A percentile compares a stretch with the other conserved stretches of the same genome.
Evolutionary conservation across 2,113 vertebrate genomes (phyloP).

Genomic region (Chionodraco myersi): DNA sequence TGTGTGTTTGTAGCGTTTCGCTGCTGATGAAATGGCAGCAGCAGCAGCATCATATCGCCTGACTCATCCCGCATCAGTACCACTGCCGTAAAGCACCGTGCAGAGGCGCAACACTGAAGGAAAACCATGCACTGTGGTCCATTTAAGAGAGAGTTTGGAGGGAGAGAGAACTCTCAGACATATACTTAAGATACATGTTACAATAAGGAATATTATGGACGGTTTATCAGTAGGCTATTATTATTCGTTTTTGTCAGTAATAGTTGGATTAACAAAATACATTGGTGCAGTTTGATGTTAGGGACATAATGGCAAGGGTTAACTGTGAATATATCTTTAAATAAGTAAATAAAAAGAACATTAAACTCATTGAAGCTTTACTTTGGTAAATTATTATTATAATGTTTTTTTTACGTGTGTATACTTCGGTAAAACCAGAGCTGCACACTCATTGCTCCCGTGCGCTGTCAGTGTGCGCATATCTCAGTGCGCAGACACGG

Average conservation of each 20-base stretch:
- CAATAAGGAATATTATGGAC: neutral
- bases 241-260: neutral
- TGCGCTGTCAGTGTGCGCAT: neutral
- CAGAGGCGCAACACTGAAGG: slow-evolving; percentile 61
- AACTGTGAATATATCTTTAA: neutral
- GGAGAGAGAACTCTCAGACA: too few relatives aligned
- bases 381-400: too few relatives aligned
- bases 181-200: too few relatives aligned
- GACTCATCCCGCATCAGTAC: slow-evolving; percentile 93
- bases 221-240: neutral
- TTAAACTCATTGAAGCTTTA: too few relatives aligned
- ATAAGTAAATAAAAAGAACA: neutral
- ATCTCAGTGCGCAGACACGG: neutral
- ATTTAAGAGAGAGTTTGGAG: neutral
- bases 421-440: neutral
- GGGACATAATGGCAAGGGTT: neutral
- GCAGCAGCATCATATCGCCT: slow-evolving; percentile 88
- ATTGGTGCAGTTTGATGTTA: neutral
- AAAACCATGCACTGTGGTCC: neutral
- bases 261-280: neutral
- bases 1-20: slow-evolving; percentile 65
- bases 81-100: slow-evolving; percentile 84
- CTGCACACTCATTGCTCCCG: slow-evolving; percentile 32
- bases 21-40: slow-evolving; percentile 92
- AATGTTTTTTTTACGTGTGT: neutral